A percentile compares a stretch with the other conserved stretches of the same genome.
These are phyloP conservation scores for Paelopatides confundens DNA, from an alignment of 53 echinoderm and acorn worm species.

Conservation along the genomic window DNA sequence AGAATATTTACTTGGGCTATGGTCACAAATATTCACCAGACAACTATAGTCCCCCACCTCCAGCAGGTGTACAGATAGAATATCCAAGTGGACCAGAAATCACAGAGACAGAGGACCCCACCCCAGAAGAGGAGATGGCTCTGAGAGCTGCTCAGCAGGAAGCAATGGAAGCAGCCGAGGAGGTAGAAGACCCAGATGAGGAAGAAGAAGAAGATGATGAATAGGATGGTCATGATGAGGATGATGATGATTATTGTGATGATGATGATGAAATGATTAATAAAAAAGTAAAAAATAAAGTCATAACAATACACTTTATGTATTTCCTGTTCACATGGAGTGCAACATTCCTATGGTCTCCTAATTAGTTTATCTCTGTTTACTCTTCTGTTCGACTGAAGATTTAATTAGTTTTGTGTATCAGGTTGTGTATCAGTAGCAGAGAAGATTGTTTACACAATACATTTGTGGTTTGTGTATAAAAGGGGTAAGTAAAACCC, in stretches of 20 bases:
- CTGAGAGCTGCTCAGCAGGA: slow-evolving; percentile 94
- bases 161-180: slow-evolving; percentile 91
- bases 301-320: neutral
- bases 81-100: slow-evolving; percentile 98
- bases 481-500: no score
- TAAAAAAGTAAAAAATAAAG: neutral
- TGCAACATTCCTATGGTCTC: no score
- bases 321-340: neutral
- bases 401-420: no score
- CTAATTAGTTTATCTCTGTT: no score
- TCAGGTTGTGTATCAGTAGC: no score
- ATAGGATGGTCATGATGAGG: slow-evolving; percentile 68
- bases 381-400: no score
- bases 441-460: no score
- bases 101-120: slow-evolving; percentile 96
- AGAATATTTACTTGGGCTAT: slow-evolving; percentile 92
- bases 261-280: neutral
- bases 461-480: no score
- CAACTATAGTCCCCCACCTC: slow-evolving; percentile 97
- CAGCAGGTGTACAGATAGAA: slow-evolving; percentile 91
- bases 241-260: slow-evolving; percentile 94
- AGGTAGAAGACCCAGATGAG: slow-evolving; percentile 95
- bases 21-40: slow-evolving; percentile 98
- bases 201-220: slow-evolving; percentile 97
- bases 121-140: slow-evolving; percentile 95